These are phyloP conservation scores for Hippocampus barbouri DNA, from an alignment of 2,113 vertebrate genomes.

Conservation along the genomic window DNA sequence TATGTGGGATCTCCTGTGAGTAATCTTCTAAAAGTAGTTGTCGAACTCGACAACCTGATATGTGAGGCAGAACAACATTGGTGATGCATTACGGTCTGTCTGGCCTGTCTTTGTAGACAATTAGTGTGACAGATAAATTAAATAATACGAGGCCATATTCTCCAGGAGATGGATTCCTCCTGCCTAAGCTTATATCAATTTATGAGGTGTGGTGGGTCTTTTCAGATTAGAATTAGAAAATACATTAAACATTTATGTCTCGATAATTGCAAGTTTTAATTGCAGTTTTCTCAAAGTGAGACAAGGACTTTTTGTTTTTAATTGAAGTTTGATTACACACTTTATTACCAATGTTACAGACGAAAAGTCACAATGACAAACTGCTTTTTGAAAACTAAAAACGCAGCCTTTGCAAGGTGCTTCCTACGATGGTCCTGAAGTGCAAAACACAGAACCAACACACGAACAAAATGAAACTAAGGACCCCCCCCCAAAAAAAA, in stretches of 20 bases:
- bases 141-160: conserved; percentile 62
- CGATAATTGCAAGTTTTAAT: conserved; percentile 56
- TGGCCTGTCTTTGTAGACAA: conserved; percentile 58
- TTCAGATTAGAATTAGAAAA: conserved; percentile 50
- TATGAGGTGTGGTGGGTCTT: conserved; percentile 25
- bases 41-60: conserved; percentile 50
- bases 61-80: conserved; percentile 29
- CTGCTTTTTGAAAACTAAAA: background rate
- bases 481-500: no score
- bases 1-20: conserved; percentile 33
- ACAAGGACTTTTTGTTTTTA: conserved; percentile 41
- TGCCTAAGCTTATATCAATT: conserved; percentile 51
- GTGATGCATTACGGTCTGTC: conserved; percentile 50
- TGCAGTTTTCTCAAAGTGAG: conserved; percentile 47
- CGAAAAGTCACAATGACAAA: background rate
- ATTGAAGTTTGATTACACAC: conserved; percentile 19
- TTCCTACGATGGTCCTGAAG: background rate
- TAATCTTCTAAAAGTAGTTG: conserved; percentile 42
- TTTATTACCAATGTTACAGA: conserved; percentile 1
- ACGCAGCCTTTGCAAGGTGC: background rate
- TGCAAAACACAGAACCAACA: background rate
- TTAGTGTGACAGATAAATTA: conserved; percentile 65
- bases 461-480: no score
- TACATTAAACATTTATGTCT: conserved; percentile 54
- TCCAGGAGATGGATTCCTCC: conserved; percentile 54